Evolutionary conservation across 2,888 invertebrate genomes (phyloP).

Genomic region (Bellardia bayeri): DNA sequence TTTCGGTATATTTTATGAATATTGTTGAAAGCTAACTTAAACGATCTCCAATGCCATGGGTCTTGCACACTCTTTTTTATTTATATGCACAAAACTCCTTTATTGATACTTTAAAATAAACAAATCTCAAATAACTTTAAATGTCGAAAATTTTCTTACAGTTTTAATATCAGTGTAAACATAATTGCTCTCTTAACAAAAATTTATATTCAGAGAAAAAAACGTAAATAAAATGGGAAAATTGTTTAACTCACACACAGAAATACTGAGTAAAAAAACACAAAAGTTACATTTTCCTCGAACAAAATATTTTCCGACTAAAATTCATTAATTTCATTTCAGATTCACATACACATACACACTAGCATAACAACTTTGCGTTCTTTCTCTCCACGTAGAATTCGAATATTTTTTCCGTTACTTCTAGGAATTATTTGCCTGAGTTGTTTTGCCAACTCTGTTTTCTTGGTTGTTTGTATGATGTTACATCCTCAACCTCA

Average conservation of each 20-base stretch:
- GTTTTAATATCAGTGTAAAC: neutral
- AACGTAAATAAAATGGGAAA: neutral
- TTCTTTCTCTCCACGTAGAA: constrained; percentile 25
- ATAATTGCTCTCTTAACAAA: neutral
- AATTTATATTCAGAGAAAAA: neutral
- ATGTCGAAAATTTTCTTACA: neutral
- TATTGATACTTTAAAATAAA: too few relatives aligned
- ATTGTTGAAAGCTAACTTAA: too few relatives aligned
- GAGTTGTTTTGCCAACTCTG: neutral
- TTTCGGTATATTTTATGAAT: too few relatives aligned
- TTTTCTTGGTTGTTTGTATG: neutral
- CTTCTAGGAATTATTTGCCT: constrained; percentile 45
- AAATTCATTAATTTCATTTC: constrained; percentile 3
- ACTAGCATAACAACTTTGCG: neutral
- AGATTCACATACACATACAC: neutral
- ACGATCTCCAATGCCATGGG: too few relatives aligned
- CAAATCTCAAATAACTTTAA: too few relatives aligned
- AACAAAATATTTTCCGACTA: constrained; percentile 2
- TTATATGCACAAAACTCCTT: too few relatives aligned
- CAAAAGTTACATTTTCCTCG: neutral
- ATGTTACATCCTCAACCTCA: neutral
- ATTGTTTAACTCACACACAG: neutral
- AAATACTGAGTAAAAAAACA: neutral
- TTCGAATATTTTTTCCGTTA: constrained; percentile 52
- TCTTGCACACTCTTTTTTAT: too few relatives aligned